A percentile compares a stretch with the other conserved stretches of the same genome.
phyloP scores from a whole-genome alignment of 1,140 invertebrate genomes.

The Magallana angulata region DNA sequence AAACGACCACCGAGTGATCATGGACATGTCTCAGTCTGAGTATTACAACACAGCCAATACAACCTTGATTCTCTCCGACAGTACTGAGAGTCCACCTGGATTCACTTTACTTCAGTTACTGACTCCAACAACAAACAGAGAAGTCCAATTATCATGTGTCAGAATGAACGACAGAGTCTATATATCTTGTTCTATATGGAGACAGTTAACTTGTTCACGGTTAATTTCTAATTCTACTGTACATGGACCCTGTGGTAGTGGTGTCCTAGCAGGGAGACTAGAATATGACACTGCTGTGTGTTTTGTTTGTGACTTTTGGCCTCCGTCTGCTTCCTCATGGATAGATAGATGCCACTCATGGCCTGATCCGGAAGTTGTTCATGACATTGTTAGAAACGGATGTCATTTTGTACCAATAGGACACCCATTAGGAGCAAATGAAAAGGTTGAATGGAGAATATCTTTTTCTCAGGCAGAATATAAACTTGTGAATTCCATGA shows the following conservation, averaged over 20 bases:
- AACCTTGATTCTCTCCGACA: too few species aligned
- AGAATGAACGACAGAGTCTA: background rate
- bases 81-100: too few species aligned
- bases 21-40: too few species aligned
- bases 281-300: background rate
- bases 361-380: background rate
- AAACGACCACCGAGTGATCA: too few species aligned
- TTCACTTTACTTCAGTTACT: too few species aligned
- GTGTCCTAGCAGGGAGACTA: background rate
- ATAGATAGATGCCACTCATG: background rate
- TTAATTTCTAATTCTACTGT: background rate
- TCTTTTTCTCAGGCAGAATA: constrained; percentile 44
- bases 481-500: constrained; percentile 28
- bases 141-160: background rate
- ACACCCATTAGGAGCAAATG: background rate
- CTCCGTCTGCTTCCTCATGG: background rate
- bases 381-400: background rate
- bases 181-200: background rate
- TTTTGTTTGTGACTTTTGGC: background rate
- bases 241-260: background rate
- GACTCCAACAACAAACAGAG: too few species aligned
- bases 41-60: too few species aligned
- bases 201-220: background rate
- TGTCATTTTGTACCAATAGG: constrained; percentile 41
- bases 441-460: constrained; percentile 41